phyloP scores from a whole-genome alignment of 2,888 invertebrate genomes.

The Tanypteryx hageni region DNA sequence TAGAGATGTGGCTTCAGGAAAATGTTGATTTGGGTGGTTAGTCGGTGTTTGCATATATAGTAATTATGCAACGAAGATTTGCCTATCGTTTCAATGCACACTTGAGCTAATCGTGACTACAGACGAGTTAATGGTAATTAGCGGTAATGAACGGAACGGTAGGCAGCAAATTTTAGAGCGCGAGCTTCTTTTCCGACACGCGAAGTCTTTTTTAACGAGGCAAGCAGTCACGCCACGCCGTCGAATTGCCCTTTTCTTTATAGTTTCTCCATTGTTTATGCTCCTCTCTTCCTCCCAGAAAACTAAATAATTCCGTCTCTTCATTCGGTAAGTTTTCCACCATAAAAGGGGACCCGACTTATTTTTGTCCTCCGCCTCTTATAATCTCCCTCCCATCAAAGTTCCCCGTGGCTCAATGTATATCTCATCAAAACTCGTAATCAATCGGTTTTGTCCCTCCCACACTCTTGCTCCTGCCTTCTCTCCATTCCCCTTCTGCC shows the following conservation, averaged over 20 bases:
- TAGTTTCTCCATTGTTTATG: background rate
- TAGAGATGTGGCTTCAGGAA: too few species aligned
- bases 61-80: too few species aligned
- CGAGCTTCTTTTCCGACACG: background rate
- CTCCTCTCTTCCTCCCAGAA: background rate
- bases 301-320: background rate
- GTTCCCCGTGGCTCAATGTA: background rate
- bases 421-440: slow-evolving; percentile 32
- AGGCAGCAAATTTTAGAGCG: background rate
- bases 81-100: too few species aligned
- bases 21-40: too few species aligned
- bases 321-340: background rate
- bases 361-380: background rate
- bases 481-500: background rate
- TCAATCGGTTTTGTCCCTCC: slow-evolving; percentile 30
- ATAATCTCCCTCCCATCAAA: slow-evolving; percentile 26
- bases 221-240: background rate
- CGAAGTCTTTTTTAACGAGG: background rate
- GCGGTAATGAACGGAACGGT: background rate
- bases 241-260: background rate
- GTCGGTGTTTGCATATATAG: too few species aligned
- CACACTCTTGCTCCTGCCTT: background rate
- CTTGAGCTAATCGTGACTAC: background rate
- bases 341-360: background rate
- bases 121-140: background rate